Percentiles rank a stretch among this genome's conserved stretches.
phyloP scores from a whole-genome alignment of 2,113 vertebrate species.

The Miniopterus natalensis region DNA sequence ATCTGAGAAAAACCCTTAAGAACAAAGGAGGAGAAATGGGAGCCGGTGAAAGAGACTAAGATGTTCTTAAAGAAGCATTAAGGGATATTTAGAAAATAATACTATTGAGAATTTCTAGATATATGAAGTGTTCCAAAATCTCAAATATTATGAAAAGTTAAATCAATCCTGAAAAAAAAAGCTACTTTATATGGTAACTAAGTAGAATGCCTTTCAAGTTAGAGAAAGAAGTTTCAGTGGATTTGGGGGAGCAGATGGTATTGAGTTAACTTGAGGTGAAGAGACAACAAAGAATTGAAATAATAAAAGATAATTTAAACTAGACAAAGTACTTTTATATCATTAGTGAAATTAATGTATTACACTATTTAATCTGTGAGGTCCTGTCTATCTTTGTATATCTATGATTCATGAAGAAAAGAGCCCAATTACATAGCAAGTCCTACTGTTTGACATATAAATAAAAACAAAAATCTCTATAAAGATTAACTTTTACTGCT shows the following conservation, averaged over 20 bases:
- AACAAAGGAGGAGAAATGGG: neutral
- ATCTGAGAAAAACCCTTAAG: neutral
- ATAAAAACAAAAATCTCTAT: neutral
- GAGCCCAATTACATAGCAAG: neutral
- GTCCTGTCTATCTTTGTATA: neutral
- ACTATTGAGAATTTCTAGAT: neutral
- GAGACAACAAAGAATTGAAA: neutral
- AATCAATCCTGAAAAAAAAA: neutral
- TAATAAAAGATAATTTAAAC: neutral
- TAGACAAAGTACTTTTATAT: neutral
- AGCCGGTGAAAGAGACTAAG: neutral
- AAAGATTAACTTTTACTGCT: neutral
- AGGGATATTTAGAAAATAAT: neutral
- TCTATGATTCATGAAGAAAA: conserved; percentile 1
- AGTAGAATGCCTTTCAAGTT: neutral
- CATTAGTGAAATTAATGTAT: neutral
- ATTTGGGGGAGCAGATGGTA: neutral
- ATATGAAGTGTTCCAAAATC: neutral
- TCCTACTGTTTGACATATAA: neutral
- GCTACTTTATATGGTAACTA: neutral
- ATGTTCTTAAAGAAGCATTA: neutral
- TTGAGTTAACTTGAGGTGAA: neutral
- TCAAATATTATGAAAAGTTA: neutral
- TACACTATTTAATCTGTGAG: neutral
- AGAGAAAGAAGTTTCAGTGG: neutral